Conservation (phyloP, 2,888 invertebrate species). For the Ectemnius lituratus region DNA sequence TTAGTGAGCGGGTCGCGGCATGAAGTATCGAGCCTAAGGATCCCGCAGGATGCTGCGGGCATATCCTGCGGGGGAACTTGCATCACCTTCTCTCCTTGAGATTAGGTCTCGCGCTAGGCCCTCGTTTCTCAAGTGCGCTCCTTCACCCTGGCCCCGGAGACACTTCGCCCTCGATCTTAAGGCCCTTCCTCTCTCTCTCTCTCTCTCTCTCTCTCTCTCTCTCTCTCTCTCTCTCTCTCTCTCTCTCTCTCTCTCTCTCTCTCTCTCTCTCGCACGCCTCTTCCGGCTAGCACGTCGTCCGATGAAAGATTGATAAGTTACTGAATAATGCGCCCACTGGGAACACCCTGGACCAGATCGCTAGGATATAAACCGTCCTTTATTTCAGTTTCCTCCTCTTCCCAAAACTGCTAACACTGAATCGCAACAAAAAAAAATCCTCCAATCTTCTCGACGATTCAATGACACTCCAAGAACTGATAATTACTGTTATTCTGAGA, state of each 20-base stretch:
- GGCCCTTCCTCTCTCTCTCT: too few species aligned
- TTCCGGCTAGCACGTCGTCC: conserved; percentile 7
- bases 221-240: too few species aligned
- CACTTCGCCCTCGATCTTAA: conserved; percentile 5
- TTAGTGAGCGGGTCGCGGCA: conserved; percentile 66
- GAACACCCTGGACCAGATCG: not conserved
- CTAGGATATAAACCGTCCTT: not conserved
- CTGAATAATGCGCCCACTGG: conserved; percentile 42
- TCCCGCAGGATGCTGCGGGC: conserved; percentile 45
- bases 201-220: too few species aligned
- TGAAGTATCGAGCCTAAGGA: conserved; percentile 55
- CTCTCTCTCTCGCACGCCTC: conserved; percentile 15
- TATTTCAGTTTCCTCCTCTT: not conserved
- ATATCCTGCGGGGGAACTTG: conserved; percentile 35
- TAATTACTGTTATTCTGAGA: too few species aligned
- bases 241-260: too few species aligned
- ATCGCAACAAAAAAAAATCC: too few species aligned
- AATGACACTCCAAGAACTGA: too few species aligned
- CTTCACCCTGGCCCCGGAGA: conserved; percentile 4
- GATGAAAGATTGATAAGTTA: conserved; percentile 62
- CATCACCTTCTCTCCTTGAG: conserved; percentile 41
- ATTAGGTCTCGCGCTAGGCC: conserved; percentile 61
- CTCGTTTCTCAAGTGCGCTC: conserved; percentile 49
- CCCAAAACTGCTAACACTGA: not conserved
- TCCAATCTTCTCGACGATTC: too few species aligned